Evolutionary conservation across 2,888 invertebrate genomes (phyloP).

Genomic region (Spatulosminthurus flaviceps): DNA sequence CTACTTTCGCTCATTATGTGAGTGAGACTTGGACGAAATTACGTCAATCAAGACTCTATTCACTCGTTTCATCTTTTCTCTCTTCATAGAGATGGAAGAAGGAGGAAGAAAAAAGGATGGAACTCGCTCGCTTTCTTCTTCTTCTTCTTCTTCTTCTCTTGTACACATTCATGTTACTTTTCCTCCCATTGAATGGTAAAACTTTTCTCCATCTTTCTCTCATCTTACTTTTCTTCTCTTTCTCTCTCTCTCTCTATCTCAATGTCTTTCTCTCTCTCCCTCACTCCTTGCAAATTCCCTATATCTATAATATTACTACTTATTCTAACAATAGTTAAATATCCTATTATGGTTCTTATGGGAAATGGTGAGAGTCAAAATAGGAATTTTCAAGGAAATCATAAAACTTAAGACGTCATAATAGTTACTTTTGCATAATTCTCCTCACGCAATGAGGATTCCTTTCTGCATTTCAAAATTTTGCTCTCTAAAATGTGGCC

Average conservation of each 20-base stretch:
- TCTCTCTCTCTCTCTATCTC: constrained; percentile 39
- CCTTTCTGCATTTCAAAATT: not conserved
- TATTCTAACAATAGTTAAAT: not conserved
- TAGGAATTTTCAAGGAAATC: constrained; percentile 1
- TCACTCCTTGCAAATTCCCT: constrained; percentile 31
- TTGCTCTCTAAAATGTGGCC: too few relatives aligned
- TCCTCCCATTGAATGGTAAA: not conserved
- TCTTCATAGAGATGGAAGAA: not conserved
- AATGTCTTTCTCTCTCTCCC: constrained; percentile 22
- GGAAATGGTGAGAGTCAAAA: not conserved
- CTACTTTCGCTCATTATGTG: constrained; percentile 60
- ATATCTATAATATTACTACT: not conserved
- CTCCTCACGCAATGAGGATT: not conserved
- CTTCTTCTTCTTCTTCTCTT: constrained; percentile 15
- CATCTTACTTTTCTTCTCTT: constrained; percentile 28
- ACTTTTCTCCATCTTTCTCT: constrained; percentile 21
- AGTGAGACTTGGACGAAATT: constrained; percentile 63
- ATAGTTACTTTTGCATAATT: not conserved
- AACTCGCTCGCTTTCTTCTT: constrained; percentile 11
- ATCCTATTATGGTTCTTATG: not conserved
- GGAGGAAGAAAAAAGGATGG: not conserved
- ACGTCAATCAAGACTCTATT: constrained; percentile 64
- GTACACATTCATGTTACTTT: not conserved
- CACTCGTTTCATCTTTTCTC: constrained; percentile 50
- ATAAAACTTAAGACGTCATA: not conserved